These are phyloP conservation scores for Carcina quercana DNA, from an alignment of 2,888 invertebrate genomes.

Conservation along the genomic window DNA sequence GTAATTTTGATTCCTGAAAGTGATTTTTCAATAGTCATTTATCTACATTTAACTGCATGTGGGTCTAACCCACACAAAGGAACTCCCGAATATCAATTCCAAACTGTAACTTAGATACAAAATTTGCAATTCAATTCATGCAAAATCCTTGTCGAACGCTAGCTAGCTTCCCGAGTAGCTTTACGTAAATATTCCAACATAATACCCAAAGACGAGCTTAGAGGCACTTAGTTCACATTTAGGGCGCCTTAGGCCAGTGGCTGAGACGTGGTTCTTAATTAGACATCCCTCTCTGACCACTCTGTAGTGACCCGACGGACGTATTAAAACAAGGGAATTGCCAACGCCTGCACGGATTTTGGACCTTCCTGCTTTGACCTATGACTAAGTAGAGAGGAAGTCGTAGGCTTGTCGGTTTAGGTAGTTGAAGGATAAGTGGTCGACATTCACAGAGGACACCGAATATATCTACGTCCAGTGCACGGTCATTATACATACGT, in stretches of 20 bases:
- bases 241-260: conserved; percentile 21
- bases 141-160: conserved; percentile 32
- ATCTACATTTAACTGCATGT: background rate
- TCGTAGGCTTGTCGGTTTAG: conserved; percentile 24
- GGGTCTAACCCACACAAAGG: background rate
- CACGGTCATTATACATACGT: too few species aligned
- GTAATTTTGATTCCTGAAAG: too few species aligned
- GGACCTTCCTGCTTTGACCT: conserved; percentile 17
- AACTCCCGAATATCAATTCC: conserved; percentile 24
- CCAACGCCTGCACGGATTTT: too few species aligned
- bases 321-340: too few species aligned
- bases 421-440: conserved; percentile 35
- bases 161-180: conserved; percentile 18
- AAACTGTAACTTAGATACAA: conserved; percentile 34
- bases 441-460: conserved; percentile 38
- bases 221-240: conserved; percentile 12
- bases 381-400: conserved; percentile 16
- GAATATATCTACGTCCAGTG: too few species aligned
- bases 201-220: conserved; percentile 10
- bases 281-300: conserved; percentile 65
- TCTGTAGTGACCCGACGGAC: conserved; percentile 50
- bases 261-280: conserved; percentile 68
- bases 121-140: conserved; percentile 50
- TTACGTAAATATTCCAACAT: conserved; percentile 11
- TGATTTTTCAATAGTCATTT: too few species aligned